Percentiles rank a stretch among this genome's conserved stretches.
Conservation (phyloP, 2,113 vertebrate species). For the Xenopus laevis region DNA sequence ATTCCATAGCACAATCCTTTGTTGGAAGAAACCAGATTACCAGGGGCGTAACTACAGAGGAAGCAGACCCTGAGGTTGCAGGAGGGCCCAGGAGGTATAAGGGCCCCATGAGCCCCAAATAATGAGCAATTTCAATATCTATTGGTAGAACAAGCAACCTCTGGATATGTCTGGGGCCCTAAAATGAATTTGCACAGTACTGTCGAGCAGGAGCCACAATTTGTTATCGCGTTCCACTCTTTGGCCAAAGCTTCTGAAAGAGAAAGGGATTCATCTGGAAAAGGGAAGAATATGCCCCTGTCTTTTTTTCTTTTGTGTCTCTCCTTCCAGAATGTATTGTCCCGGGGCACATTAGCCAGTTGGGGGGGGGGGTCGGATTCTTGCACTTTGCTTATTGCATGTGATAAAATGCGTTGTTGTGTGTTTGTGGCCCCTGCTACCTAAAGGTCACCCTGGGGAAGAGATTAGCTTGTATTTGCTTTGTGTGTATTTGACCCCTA, state of each 20-base stretch:
- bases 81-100: no score
- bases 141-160: no score
- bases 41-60: no score
- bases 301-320: not conserved
- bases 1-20: no score
- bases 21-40: no score
- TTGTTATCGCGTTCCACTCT: not conserved
- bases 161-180: no score
- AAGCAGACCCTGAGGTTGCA: no score
- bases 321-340: not conserved
- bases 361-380: not conserved
- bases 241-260: not conserved
- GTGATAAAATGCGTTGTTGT: slow-evolving; percentile 22
- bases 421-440: not conserved
- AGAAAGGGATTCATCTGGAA: not conserved
- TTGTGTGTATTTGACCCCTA: slow-evolving; percentile 36
- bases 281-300: not conserved
- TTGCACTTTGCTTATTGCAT: slow-evolving; percentile 17
- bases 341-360: not conserved
- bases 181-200: not conserved
- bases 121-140: no score
- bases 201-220: not conserved
- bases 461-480: slow-evolving; percentile 35
- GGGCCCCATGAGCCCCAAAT: no score
- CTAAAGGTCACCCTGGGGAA: slow-evolving; percentile 25